Evolutionary conservation across 2,888 invertebrate species (phyloP), one percentile per base, ranked within the genome.

Genomic region (Cenopis cana): DNA sequence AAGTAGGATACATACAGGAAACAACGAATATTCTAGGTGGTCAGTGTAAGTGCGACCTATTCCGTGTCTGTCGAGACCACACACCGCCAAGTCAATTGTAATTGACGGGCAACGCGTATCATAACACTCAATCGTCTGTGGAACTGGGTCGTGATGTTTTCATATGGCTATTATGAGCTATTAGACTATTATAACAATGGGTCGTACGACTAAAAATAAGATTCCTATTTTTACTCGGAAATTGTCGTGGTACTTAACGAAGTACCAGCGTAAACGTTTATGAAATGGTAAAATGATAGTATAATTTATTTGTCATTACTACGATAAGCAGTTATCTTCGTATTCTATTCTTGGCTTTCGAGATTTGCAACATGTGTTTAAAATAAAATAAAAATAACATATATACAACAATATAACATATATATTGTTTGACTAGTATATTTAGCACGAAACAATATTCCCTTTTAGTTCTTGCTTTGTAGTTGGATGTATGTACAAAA

Each of bases 41-140:
- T 38, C 17, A 64, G 52, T 64, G 52, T 54, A 64, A 18, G 33
- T n/a, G 17, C 38, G 52, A n/a, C 64, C 54, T 54, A 38, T 50
- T 38, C 61, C 50, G 52, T 54, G 20, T 38, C 64, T 74, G 74
- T 75, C 70, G 69, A 67, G 89, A 88, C 89, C 91, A 89, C 90
- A 89, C 89, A 80, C 82, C 75, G 75, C 73, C 83, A 83, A 84
- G 88, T 88, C 85, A 88, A 87, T 67, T 76, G 74, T 86, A 86
- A 88, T 86, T 87, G 81, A 76, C 74, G 78, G 76, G 74, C 74
- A 75, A 46, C 49, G 33, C 56, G 55, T 66, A 70, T 66, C 70
- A 66, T 70, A 70, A 70, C 70, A 66, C 60, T 70, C 52, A 64
- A 65, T 67, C 66, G 67, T 61, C 60, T 71, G 54, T n/a, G 46